Base-by-base conservation (phyloP, 2,888 invertebrate genomes). In the Rutpela maculata region DNA sequence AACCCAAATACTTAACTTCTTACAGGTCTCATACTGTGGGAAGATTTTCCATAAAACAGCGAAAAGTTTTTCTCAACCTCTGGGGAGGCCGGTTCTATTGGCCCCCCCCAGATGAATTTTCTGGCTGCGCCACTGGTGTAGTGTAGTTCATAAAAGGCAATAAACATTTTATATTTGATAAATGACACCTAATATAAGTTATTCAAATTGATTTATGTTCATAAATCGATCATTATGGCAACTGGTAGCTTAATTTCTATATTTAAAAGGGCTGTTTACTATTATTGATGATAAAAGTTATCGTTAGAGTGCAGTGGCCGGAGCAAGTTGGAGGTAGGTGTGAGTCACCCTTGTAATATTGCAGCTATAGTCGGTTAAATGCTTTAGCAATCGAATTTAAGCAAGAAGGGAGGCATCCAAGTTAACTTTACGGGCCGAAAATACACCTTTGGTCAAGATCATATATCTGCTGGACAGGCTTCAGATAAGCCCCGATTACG, bases 321-420 rank as follows among this genome's bases (percentile, higher is more conserved):
- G 62, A 31, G 62, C 18, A 35, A 17, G 62, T 35, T 1, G 50
- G 12, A 50, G 50, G 50, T n/a, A 50, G n/a, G 17, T 6, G 62
- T 63, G 62, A 63, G 62, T 63, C 62, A 63, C 31, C 35, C 62
- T 63, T 63, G 62, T 35, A 35, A 63, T 63, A 35, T 35, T 63
- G 62, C 35, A 63, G 62, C 50, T 63, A 60, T 22, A 63, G 62
- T 63, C 31, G 62, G 62, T 63, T 63, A 63, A 31, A 35, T 17
- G 62, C 31, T 35, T 63, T 35, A 35, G 35, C 31, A 35, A 63
- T 63, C 35, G 31, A 35, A 63, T 63, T 35, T 17, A 17, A 31
- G 11, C n/a, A n/a, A n/a, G 17, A 63, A 35, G 6, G 31, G 17
- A 5, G 35, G 11, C 35, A 9, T 18, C 17, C 62, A 11, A 63